Evolutionary conservation across 2,888 invertebrate species (phyloP).

Genomic region (Diplolepis rosae): DNA sequence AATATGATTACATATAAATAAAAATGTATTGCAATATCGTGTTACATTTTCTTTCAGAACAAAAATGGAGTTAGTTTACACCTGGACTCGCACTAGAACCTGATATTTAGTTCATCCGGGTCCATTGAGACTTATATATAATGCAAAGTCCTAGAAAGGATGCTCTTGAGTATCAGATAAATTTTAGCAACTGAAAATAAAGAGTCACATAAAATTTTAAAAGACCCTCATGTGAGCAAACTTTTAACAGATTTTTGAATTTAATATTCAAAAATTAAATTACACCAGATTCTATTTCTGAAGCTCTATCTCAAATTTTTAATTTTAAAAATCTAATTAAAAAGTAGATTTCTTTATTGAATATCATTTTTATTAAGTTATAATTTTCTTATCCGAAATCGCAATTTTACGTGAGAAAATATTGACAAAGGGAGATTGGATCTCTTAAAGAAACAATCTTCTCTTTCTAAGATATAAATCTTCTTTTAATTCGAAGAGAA

Average conservation of each 20-base stretch:
- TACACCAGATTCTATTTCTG: background rate
- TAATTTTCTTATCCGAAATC: background rate
- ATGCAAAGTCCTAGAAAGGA: constrained; percentile 20
- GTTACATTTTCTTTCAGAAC: background rate
- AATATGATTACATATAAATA: background rate
- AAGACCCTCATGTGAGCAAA: background rate
- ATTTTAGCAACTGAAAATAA: background rate
- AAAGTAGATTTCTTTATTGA: background rate
- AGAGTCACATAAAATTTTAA: background rate
- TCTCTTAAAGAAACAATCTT: background rate
- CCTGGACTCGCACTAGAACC: background rate
- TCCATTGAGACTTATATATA: constrained; percentile 14
- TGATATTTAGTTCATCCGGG: constrained; percentile 27
- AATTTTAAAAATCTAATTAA: background rate
- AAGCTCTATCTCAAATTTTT: background rate
- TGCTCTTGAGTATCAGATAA: constrained; percentile 9
- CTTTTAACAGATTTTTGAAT: background rate
- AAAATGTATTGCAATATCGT: background rate
- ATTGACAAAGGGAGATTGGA: constrained; percentile 3
- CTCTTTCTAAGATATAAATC: background rate
- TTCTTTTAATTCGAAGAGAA: constrained; percentile 8
- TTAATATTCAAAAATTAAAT: no score
- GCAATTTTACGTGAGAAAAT: background rate
- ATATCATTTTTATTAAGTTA: background rate
- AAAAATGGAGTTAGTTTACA: constrained; percentile 16